A percentile compares a stretch with the other conserved stretches of the same genome.
Conservation (phyloP, 2,797 vertebrate species). For the Clarias platycephalus region DNA sequence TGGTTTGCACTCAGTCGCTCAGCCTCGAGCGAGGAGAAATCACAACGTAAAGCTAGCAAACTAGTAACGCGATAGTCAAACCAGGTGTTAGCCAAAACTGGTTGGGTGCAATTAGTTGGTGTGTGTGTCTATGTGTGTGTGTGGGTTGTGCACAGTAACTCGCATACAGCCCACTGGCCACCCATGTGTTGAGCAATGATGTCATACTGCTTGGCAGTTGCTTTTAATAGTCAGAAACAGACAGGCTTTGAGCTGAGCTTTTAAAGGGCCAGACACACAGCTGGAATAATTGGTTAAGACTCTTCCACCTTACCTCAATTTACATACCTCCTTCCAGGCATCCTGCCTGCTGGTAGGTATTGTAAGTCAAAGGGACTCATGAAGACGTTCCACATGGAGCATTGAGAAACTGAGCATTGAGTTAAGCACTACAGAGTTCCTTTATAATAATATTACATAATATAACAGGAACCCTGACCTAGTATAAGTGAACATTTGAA, state of each 20-base stretch:
- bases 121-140: slow-evolving; percentile 20
- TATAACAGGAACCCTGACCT: background rate
- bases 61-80: slow-evolving; percentile 24
- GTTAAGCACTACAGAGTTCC: background rate
- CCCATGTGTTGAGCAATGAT: slow-evolving; percentile 70
- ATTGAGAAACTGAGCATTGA: background rate
- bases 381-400: background rate
- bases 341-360: background rate
- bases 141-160: slow-evolving; percentile 30
- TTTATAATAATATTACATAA: background rate
- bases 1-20: background rate
- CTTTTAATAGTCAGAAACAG: slow-evolving; percentile 77
- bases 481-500: background rate
- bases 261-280: slow-evolving; percentile 71
- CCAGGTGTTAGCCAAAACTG: slow-evolving; percentile 38
- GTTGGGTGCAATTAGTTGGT: slow-evolving; percentile 22
- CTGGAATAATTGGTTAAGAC: slow-evolving; percentile 24
- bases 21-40: background rate
- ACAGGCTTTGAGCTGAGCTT: slow-evolving; percentile 66
- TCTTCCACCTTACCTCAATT: slow-evolving; percentile 13
- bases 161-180: slow-evolving; percentile 51
- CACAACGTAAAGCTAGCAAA: slow-evolving; percentile 8
- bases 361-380: background rate
- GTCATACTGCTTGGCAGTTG: slow-evolving; percentile 71
- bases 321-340: slow-evolving; percentile 2